These are phyloP conservation scores for Ashinkailepas kermadecensis DNA, from an alignment of 2,888 invertebrate genomes.

Conservation along the genomic window DNA sequence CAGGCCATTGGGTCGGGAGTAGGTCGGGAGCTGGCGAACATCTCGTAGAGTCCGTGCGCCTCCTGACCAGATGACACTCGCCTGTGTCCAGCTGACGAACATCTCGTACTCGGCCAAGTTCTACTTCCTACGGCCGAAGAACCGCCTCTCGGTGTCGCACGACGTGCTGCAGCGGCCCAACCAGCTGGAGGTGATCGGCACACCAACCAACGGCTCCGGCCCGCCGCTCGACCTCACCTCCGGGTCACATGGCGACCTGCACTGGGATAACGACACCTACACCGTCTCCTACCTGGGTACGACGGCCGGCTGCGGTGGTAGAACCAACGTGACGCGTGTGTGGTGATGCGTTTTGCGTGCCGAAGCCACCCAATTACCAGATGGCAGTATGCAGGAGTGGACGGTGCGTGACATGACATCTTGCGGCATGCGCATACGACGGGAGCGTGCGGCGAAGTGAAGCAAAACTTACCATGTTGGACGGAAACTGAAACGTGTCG, in stretches of 20 bases:
- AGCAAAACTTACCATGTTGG: too few relatives aligned
- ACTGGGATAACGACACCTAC: conserved; percentile 25
- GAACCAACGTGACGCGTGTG: too few relatives aligned
- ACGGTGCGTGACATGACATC: too few relatives aligned
- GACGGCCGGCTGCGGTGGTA: not conserved
- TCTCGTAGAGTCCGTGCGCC: not conserved
- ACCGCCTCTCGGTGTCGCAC: conserved; percentile 25
- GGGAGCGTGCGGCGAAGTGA: too few relatives aligned
- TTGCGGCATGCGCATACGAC: too few relatives aligned
- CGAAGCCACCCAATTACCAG: too few relatives aligned
- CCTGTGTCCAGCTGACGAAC: conserved; percentile 27
- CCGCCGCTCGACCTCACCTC: conserved; percentile 25
- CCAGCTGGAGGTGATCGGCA: conserved; percentile 21
- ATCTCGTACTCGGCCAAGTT: conserved; percentile 25
- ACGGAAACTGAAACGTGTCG: too few relatives aligned
- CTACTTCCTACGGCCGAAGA: conserved; percentile 15
- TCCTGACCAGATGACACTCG: not conserved
- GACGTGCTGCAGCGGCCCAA: conserved; percentile 28
- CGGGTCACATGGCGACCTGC: conserved; percentile 26
- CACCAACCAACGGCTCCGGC: conserved; percentile 22
- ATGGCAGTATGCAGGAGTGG: too few relatives aligned
- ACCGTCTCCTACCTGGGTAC: conserved; percentile 26
- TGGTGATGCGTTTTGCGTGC: too few relatives aligned
- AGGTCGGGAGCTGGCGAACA: too few relatives aligned
- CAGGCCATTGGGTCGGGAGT: too few relatives aligned